Base-by-base conservation (phyloP, 2,113 vertebrate species). In the Tenebrosternarchus preto region DNA sequence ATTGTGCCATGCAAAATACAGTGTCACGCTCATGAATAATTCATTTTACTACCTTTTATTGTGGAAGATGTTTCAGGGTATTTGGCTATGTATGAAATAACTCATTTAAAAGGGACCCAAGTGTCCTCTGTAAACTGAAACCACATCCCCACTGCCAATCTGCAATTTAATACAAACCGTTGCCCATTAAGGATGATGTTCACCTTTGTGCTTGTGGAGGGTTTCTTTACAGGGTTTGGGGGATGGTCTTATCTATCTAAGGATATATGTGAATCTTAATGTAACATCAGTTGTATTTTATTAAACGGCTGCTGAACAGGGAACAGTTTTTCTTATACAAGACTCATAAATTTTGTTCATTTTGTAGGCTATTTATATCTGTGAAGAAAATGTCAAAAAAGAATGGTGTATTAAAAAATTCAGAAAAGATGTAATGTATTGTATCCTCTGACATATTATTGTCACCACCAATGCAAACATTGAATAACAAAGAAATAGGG, bases 41-140 rank as follows among this genome's bases (percentile, higher is more conserved):
- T 73, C 67, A 76, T 43, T 80, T 82, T 76, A 27, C 57, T 63
- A 19, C 22, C 72, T 50, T 74, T 78, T 60, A 81, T 81, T 81
- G 63, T 78, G 50, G 53, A 64, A 71, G 53, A 81, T 66, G 74
- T 77, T 78, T 84, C 33, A 71, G 55, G 43, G 50, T 27, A 29
- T 27, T 25, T 46, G 59, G 16, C 19, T n/a, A 22, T 39, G 17
- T 77, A 29, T 74, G 56, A 74, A 57, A 57, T 71, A 83, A 77
- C 39, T 68, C 4, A 27, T 69, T 73, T 67, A 50, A 77, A 68
- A 59, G 68, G 50, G 22, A 22, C 57, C 39, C 71, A 57, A 80
- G 71, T 56, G 82, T 57, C 25, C 59, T 78, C 61, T 29, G 25
- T 43, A 39, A 36, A 56, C 53, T 15, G 0, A 73, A 69, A 53